Conservation (phyloP, 2,888 invertebrate species). For the Drosophila aldrichi region DNA sequence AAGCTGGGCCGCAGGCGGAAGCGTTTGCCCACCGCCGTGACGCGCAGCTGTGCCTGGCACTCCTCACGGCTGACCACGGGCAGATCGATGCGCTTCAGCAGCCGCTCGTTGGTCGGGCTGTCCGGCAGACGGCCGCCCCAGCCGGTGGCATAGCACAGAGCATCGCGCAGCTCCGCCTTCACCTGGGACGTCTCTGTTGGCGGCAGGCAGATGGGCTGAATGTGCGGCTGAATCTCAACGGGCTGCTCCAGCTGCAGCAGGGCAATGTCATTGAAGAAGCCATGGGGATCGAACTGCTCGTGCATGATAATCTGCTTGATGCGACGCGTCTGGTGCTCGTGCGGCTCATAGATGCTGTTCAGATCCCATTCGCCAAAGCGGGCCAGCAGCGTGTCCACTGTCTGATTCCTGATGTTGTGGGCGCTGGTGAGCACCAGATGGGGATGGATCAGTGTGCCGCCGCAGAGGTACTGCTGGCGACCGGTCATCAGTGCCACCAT, state of each 20-base stretch:
- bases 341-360: slow-evolving; percentile 89
- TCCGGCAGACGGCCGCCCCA: slow-evolving; percentile 79
- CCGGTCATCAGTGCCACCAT: slow-evolving; percentile 88
- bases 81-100: slow-evolving; percentile 89
- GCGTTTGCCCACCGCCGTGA: slow-evolving; percentile 87
- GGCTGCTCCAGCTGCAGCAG: slow-evolving; percentile 88
- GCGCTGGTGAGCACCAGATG: slow-evolving; percentile 91
- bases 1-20: slow-evolving; percentile 89
- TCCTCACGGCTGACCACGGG: slow-evolving; percentile 87
- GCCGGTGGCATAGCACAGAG: slow-evolving; percentile 73
- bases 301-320: slow-evolving; percentile 85
- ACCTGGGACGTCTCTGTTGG: slow-evolving; percentile 82
- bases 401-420: slow-evolving; percentile 87
- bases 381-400: slow-evolving; percentile 83
- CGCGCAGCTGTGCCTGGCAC: slow-evolving; percentile 86
- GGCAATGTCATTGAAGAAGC: slow-evolving; percentile 91
- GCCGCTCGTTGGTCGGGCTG: slow-evolving; percentile 86
- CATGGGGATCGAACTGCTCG: slow-evolving; percentile 87
- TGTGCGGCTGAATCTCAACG: slow-evolving; percentile 88
- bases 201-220: slow-evolving; percentile 89
- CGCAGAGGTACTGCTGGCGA: slow-evolving; percentile 88
- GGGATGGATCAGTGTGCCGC: slow-evolving; percentile 91
- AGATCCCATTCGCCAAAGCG: slow-evolving; percentile 93
- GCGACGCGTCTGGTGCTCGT: slow-evolving; percentile 89
- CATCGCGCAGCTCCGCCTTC: slow-evolving; percentile 80